These are phyloP conservation scores for Drosophila robusta DNA, from an alignment of 2,888 invertebrate species.

Conservation along the genomic window DNA sequence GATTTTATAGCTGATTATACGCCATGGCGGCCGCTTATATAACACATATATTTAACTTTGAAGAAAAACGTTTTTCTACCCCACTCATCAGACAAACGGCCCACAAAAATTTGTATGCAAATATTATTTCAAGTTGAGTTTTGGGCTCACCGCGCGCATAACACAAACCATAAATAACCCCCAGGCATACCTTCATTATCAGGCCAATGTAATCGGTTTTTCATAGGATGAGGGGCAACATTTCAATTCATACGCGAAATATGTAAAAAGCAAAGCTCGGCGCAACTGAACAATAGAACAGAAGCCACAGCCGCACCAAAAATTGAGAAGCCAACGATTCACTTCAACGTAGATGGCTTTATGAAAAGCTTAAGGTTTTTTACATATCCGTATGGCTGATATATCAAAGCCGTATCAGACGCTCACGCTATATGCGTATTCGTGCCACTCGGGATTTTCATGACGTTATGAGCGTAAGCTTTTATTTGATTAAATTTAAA, in stretches of 20 bases:
- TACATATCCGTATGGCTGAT: background rate
- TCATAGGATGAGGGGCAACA: background rate
- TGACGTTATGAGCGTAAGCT: too few species aligned
- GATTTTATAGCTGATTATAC: background rate
- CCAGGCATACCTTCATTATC: slow-evolving; percentile 12
- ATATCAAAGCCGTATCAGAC: background rate
- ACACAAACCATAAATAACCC: slow-evolving; percentile 5
- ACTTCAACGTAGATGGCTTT: background rate
- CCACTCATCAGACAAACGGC: slow-evolving; percentile 1
- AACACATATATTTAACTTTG: background rate
- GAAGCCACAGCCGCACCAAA: background rate
- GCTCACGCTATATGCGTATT: too few species aligned
- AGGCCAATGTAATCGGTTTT: slow-evolving; percentile 17
- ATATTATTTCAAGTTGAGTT: slow-evolving; percentile 12
- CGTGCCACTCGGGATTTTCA: too few species aligned
- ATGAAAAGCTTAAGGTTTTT: background rate
- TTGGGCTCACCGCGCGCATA: background rate
- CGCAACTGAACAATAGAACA: background rate
- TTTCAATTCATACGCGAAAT: slow-evolving; percentile 8
- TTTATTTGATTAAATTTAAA: too few species aligned
- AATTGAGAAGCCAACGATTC: slow-evolving; percentile 5
- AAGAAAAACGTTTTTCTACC: background rate
- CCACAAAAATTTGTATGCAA: slow-evolving; percentile 15
- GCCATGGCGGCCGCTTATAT: background rate
- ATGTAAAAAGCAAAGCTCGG: slow-evolving; percentile 7